Conservation (phyloP, 1,140 invertebrate genomes). For the Holotrichia oblita region DNA sequence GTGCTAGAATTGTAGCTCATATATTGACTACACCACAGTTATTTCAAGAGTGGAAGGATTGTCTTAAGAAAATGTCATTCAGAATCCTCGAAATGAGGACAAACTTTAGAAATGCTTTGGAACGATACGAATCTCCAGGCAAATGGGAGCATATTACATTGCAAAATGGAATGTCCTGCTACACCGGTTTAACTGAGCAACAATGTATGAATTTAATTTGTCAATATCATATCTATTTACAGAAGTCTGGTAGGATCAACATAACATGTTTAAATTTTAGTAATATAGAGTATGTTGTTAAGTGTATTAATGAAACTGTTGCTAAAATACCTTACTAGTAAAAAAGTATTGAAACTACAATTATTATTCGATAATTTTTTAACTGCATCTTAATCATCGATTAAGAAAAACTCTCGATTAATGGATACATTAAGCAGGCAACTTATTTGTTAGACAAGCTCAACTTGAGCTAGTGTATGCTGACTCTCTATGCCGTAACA, state of each 20-base stretch:
- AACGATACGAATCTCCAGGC: slow-evolving; percentile 82
- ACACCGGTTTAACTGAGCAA: slow-evolving; percentile 88
- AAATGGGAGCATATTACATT: slow-evolving; percentile 94
- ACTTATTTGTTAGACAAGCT: no score
- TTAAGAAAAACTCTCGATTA: no score
- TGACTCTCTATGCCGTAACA: no score
- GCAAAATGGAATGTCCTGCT: slow-evolving; percentile 99
- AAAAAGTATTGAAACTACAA: not conserved
- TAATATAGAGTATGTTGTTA: slow-evolving; percentile 93
- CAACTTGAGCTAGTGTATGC: no score
- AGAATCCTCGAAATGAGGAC: slow-evolving; percentile 90
- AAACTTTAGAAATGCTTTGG: slow-evolving; percentile 79
- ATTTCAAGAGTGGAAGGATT: slow-evolving; percentile 85
- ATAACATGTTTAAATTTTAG: slow-evolving; percentile 90
- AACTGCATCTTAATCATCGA: no score
- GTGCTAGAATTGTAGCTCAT: slow-evolving; percentile 89
- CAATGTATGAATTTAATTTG: slow-evolving; percentile 83
- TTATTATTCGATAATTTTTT: no score
- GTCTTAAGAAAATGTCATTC: slow-evolving; percentile 89
- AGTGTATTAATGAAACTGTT: slow-evolving; percentile 85
- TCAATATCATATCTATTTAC: slow-evolving; percentile 90
- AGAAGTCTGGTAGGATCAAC: slow-evolving; percentile 91
- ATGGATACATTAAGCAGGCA: no score
- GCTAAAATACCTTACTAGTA: slow-evolving; percentile 52
- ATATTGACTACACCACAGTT: slow-evolving; percentile 83